Evolutionary conservation across 2,888 invertebrate genomes (phyloP), one percentile per base, ranked within the genome.

Genomic region (Axea sp.): DNA sequence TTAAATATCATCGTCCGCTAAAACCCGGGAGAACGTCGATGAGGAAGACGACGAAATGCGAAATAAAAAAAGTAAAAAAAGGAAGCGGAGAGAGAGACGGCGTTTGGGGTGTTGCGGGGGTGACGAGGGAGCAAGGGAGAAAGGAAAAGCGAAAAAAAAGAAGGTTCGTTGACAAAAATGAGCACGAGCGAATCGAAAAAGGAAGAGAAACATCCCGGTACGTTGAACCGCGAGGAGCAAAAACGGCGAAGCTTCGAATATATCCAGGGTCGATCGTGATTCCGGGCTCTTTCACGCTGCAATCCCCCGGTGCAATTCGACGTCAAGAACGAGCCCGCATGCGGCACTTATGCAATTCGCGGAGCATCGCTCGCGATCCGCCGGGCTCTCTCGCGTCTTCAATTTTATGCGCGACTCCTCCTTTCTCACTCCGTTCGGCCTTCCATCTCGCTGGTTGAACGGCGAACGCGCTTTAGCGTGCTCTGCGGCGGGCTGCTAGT

Each of bases 361-460:
- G 64, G 26, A 26, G 45, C 26, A n/a, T n/a, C n/a, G n/a, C n/a
- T n/a, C n/a, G n/a, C n/a, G n/a, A n/a, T n/a, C n/a, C n/a, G n/a
- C n/a, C n/a, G 11, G 31, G 47, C 22, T 45, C 33, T n/a, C n/a
- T n/a, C 53, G 39, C 57, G 37, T 59, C 39, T 33, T 22, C 47
- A 17, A 11, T 53, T 49, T 49, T 64, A 65, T 30, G 69, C 49
- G n/a, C n/a, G n/a, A n/a, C 8, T 62, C 51, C 22, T 26, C 31
- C 65, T 11, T 39, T 26, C 57, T 49, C 65, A 17, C 35, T 39
- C 65, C 53, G 35, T 5, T 7, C n/a, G n/a, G 9, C 14, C 67
- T 67, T 65, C 71, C n/a, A n/a, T n/a, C n/a, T n/a, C n/a, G n/a
- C n/a, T 43, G 72, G 67, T 77, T 77, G 76, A 69, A 69, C 73